Evolutionary conservation across 2,888 invertebrate species (phyloP), one percentile per base, ranked within the genome.

Genomic region (Ernsta delagoae): DNA sequence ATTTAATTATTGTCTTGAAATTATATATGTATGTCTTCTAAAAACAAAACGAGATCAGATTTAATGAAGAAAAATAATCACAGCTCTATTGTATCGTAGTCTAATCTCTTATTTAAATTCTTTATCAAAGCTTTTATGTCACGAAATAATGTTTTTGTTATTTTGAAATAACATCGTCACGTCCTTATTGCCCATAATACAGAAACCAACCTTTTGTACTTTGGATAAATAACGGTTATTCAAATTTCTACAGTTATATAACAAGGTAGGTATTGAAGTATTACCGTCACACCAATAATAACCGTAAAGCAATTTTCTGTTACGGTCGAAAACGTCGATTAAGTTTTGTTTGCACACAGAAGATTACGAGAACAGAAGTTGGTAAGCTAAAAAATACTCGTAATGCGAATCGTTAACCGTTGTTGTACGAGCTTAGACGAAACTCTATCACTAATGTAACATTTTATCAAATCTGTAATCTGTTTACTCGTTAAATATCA

Each of bases 81-180:
- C 48, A 24, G 5, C n/a, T 45, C 24, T 41, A 50, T 59, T 50
- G n/a, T 24, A 65, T 50, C 24, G 43, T 59, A 59, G 62, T 50
- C 62, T 12, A 62, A 39, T 62, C 62, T 65, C 50, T 65, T 31
- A 59, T 56, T 56, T 63, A 43, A 12, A n/a, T 12, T 31, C 36
- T 62, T 53, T n/a, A n/a, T 39, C 50, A 53, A 53, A 48, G 39
- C 62, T 50, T 39, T 53, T 54, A n/a, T 56, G 34, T 57, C 12
- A 12, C n/a, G 11, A 12, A 57, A 57, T n/a, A 39, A 57, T 8
- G 7, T 12, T 39, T 36, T 39, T 7, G 36, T 57, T 39, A 3
- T 4, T 57, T 39, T 12, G 6, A 36, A 57, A 57, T 36, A 8
- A 57, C 24, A 24, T 24, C 24, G 24, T 12, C 3, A 39, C 36